Evolutionary conservation across 2,888 invertebrate species (phyloP), one percentile per base, ranked within the genome.

Genomic region (Phyto melanocephala): DNA sequence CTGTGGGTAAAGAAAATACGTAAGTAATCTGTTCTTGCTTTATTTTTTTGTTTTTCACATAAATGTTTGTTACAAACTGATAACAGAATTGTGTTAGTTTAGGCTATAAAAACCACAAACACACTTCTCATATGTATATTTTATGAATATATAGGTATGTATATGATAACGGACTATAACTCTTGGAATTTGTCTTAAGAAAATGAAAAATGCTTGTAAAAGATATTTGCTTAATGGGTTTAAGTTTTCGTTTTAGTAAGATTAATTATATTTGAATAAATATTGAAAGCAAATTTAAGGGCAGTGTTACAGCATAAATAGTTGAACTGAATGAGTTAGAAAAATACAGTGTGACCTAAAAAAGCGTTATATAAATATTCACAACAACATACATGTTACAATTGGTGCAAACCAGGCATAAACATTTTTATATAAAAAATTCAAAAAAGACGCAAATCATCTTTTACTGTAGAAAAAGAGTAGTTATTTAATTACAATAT

Each of bases 51-150:
- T 56, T 68, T 50, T 70, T 33, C 1, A 11, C 40, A 72, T 40
- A 52, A 72, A 63, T 54, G 56, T 72, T 79, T 62, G 54, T 47
- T 62, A 13, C 28, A 40, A 68, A 68, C 58, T 68, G 80, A 74
- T 74, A 80, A 68, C 74, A 62, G 68, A 74, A 52, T 79, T 72
- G 58, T 45, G 54, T 67, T 33, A 40, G 37, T 37, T 50, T 37
- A 56, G 75, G 45, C 13, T 24, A 76, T 58, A 33, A 47, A 67
- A 67, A 54, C 22, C 6, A 50, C 17, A 24, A 35, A 47, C n/a
- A 24, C 8, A 42, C 24, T 20, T 50, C 6, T 28, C 3, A 28
- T 28, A 28, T 28, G 6, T 28, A 5, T 6, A 28, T 28, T 28
- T 28, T 6, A 28, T 28, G 3, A 3, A 28, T 6, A 28, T 6